A percentile compares a stretch with the other conserved stretches of the same genome.
Evolutionary conservation across 1,140 invertebrate genomes (phyloP).

Genomic region (Cherax quadricarinatus): DNA sequence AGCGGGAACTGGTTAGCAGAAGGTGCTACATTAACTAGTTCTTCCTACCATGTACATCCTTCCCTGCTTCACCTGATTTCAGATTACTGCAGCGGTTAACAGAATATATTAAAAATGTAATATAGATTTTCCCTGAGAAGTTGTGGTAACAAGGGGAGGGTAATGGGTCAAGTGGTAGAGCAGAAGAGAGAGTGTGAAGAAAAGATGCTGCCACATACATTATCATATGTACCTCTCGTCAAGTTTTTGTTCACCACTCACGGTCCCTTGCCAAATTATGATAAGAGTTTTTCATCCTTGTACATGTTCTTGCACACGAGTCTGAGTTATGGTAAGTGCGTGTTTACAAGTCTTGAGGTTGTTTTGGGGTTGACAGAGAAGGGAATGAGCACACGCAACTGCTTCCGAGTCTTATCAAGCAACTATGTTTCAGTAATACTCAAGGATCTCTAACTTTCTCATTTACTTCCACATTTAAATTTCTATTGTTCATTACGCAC

Average conservation of each 20-base stretch:
- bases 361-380: no score
- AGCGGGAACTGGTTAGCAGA: neutral
- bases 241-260: neutral
- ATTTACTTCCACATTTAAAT: no score
- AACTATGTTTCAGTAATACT: no score
- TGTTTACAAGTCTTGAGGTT: no score
- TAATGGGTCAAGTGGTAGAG: neutral
- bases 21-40: neutral
- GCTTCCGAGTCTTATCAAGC: no score
- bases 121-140: neutral
- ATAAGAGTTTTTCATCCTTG: neutral
- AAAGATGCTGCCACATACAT: neutral
- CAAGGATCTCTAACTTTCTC: no score
- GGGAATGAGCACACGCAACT: no score
- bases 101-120: neutral
- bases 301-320: neutral
- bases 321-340: no score
- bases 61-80: neutral
- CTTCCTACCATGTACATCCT: neutral
- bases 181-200: neutral
- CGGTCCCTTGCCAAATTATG: neutral
- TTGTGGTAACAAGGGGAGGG: neutral
- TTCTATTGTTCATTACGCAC: no score
- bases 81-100: neutral
- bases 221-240: constrained; percentile 2